A percentile compares a stretch with the other conserved stretches of the same genome.
These are phyloP conservation scores for Laothoe populi DNA, from an alignment of 2,888 invertebrate genomes.

Conservation along the genomic window DNA sequence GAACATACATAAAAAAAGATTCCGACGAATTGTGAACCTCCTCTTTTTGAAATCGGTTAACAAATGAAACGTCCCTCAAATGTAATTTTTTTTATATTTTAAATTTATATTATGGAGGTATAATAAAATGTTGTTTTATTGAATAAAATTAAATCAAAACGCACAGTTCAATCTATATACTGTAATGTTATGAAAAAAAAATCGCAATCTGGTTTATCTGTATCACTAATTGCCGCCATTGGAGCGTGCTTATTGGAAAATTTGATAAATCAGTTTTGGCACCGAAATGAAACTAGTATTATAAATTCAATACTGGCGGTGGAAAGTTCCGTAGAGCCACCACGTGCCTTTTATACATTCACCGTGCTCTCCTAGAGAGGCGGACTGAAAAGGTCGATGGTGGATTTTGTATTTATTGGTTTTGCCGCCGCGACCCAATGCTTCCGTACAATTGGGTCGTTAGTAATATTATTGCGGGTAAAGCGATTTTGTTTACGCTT, in stretches of 20 bases:
- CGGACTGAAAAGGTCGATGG: constrained; percentile 67
- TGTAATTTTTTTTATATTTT: too few relatives aligned
- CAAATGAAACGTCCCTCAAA: too few relatives aligned
- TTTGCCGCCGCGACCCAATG: constrained; percentile 74
- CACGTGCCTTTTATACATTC: constrained; percentile 70
- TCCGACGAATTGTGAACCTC: too few relatives aligned
- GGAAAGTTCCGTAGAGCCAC: constrained; percentile 58
- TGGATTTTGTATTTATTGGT: constrained; percentile 82
- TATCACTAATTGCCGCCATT: constrained; percentile 25
- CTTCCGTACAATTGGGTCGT: constrained; percentile 81
- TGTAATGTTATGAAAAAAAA: neutral
- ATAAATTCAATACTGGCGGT: constrained; percentile 60
- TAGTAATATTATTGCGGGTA: constrained; percentile 82
- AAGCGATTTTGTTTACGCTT: constrained; percentile 82
- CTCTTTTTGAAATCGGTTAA: too few relatives aligned
- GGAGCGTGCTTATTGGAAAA: constrained; percentile 28
- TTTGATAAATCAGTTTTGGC: constrained; percentile 53
- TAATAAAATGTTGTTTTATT: too few relatives aligned
- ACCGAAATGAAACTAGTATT: constrained; percentile 57
- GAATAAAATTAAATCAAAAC: too few relatives aligned
- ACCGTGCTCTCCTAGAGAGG: constrained; percentile 56
- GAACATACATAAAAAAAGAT: too few relatives aligned
- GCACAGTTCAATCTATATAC: too few relatives aligned
- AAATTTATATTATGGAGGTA: too few relatives aligned
- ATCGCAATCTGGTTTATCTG: constrained; percentile 2